Evolutionary conservation across 2,113 vertebrate species (phyloP), one percentile per base, ranked within the genome.

Genomic region (Crotalus helleri): DNA sequence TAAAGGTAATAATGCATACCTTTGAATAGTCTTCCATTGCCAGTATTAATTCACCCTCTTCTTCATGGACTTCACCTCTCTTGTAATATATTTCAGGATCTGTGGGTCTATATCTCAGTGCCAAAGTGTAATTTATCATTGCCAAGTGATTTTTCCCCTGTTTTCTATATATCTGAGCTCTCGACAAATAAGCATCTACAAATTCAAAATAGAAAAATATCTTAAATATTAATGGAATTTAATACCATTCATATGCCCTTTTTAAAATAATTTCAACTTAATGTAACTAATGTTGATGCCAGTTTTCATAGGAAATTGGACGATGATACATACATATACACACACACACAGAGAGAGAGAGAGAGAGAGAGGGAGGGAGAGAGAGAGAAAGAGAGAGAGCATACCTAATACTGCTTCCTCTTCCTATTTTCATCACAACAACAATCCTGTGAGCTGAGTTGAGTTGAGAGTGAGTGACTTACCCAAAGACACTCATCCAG

Each of bases 11-110:
- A 92, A 53, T 91, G 29, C 96, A 97, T 97, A 98, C 98, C 96
- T 97, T 98, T 4, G 95, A 90, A 58, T 98, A 98, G 96, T 98
- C 98, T 85, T 98, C 98, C 93, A 98, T 97, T 49, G 98, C 98
- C 94, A 98, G 49, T 26, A 97, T 19, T 12, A 96, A 93, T 1
- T 95, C 95, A 90, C 97, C 96, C 87, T 93, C 93, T 58, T 95
- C 91, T 92, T 97, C 97, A 94, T 97, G 95, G 96, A 98, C 58
- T 91, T 98, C 95, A 59, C 97, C 98, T 94, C 98, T 97, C 58
- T 95, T 97, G 91, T 98, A 98, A 96, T 98, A 98, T 21, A 94
- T 96, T 24, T 98, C 97, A 93, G 97, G 96, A 91, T 98, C 97
- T 46, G 85, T 97, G 89, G 98, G 97, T 23, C 90, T 97, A 74